A percentile compares a stretch with the other conserved stretches of the same genome.
Evolutionary conservation across 2,888 invertebrate genomes (phyloP).

Genomic region (Octodonta nipae): DNA sequence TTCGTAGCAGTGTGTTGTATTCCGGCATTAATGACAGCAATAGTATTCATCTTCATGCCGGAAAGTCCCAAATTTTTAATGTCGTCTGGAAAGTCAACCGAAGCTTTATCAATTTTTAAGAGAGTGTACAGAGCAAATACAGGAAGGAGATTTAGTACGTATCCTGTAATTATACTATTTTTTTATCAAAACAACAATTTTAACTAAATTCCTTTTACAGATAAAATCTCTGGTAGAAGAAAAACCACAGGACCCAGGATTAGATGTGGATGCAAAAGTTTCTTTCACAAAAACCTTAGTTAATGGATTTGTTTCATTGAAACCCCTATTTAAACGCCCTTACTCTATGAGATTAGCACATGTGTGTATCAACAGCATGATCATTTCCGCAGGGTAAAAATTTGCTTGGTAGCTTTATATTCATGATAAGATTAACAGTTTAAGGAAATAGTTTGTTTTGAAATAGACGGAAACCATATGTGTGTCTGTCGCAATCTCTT

Average conservation of each 20-base stretch:
- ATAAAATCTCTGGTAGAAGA: conserved; percentile 31
- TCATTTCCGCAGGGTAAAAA: conserved; percentile 15
- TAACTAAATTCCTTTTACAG: conserved; percentile 19
- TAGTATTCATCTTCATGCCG: conserved; percentile 48
- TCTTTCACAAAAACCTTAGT: no score
- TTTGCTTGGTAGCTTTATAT: no score
- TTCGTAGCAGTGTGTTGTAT: conserved; percentile 47
- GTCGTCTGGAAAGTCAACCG: conserved; percentile 50
- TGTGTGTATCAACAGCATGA: neutral
- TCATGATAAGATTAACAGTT: no score
- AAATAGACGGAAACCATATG: no score
- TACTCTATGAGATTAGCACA: neutral
- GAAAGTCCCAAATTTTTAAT: conserved; percentile 72
- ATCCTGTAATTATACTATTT: conserved; percentile 44
- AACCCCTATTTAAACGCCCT: conserved; percentile 30
- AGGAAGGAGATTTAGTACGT: conserved; percentile 45
- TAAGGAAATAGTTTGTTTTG: no score
- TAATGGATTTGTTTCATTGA: no score
- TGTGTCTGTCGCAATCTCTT: no score
- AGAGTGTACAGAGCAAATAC: conserved; percentile 54
- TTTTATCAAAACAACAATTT: neutral
- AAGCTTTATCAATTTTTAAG: conserved; percentile 50
- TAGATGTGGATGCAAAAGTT: no score
- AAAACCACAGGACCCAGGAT: no score
- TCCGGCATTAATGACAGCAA: conserved; percentile 53